These are phyloP conservation scores for Columba livia DNA, from an alignment of 2,113 vertebrate genomes.

Conservation along the genomic window DNA sequence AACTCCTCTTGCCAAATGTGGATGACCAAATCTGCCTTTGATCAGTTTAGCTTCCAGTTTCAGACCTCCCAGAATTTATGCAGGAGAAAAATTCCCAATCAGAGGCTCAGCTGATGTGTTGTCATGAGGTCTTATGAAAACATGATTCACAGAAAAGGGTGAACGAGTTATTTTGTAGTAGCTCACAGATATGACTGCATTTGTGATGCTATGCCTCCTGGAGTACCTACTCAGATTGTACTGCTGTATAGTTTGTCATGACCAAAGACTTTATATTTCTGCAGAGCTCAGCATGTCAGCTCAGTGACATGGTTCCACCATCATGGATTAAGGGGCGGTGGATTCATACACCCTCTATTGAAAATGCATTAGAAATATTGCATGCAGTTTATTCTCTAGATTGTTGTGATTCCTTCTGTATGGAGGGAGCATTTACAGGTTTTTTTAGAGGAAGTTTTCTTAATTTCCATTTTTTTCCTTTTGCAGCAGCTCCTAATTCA, in stretches of 20 bases:
- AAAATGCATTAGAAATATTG: neutral
- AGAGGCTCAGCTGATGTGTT: neutral
- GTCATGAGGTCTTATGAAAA: neutral
- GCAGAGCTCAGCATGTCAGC: fast-evolving
- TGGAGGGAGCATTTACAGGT: neutral
- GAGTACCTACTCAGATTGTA: neutral
- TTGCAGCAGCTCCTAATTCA: neutral
- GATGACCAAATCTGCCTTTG: conserved; percentile 25
- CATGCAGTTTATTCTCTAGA: neutral
- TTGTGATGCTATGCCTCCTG: neutral
- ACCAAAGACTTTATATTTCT: neutral
- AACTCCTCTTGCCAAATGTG: neutral
- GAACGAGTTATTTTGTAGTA: neutral
- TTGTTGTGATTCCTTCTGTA: neutral
- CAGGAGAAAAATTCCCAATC: neutral
- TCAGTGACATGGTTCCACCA: neutral
- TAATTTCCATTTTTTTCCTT: neutral
- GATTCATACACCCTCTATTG: neutral
- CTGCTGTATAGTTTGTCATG: neutral
- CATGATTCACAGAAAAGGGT: neutral
- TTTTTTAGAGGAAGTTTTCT: neutral
- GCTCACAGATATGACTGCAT: fast-evolving
- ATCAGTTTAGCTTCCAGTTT: neutral
- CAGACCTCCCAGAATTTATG: conserved; percentile 33
- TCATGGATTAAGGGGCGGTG: neutral